These are phyloP conservation scores for Lacerta agilis DNA, from an alignment of 2,797 vertebrate genomes.

Conservation along the genomic window DNA sequence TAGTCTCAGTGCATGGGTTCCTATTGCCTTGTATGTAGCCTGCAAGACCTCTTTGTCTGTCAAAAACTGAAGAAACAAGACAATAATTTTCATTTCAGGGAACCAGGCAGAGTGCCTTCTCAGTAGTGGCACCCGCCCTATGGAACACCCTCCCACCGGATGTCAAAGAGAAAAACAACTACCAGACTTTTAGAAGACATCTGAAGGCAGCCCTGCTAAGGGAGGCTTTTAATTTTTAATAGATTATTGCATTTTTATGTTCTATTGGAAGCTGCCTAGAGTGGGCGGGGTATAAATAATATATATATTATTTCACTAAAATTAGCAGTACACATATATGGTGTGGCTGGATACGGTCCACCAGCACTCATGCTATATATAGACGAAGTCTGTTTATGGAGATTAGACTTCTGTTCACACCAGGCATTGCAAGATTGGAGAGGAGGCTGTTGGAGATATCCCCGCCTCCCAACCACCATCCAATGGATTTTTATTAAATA, in stretches of 20 bases:
- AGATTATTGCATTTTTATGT: no score
- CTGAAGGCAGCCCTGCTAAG: no score
- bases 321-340: not conserved
- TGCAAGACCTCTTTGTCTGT: not conserved
- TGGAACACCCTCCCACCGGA: no score
- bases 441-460: not conserved
- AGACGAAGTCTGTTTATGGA: conserved; percentile 13
- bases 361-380: not conserved
- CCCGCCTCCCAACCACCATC: not conserved
- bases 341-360: accelerated
- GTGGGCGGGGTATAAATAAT: no score
- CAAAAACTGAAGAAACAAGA: not conserved
- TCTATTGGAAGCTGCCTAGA: no score
- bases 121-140: no score
- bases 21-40: no score
- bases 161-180: no score
- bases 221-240: no score
- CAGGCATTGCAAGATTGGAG: not conserved
- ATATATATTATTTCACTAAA: not conserved
- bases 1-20: not conserved
- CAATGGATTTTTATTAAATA: not conserved
- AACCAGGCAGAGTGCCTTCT: no score
- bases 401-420: not conserved
- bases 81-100: not conserved
- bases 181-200: no score